Evolutionary conservation across 2,113 vertebrate genomes (phyloP), one percentile per base, ranked within the genome.

Genomic region (Phalacrocorax aristotelis): DNA sequence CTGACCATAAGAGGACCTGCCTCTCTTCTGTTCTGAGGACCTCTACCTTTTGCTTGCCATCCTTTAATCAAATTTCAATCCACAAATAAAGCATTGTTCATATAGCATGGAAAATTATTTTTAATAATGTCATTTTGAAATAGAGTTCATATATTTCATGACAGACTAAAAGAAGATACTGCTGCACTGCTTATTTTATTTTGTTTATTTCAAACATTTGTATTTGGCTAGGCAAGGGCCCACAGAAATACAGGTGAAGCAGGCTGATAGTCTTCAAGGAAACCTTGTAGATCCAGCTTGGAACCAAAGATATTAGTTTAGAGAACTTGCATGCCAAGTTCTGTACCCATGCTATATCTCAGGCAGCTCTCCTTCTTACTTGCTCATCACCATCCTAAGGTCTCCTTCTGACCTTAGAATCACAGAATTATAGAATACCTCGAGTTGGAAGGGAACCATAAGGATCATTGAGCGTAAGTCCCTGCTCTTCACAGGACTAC

Each of bases 171-270:
- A 74, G 25, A 61, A 77, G 27, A 77, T 32, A 38, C 32, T 72
- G 54, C 7, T 90, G 42, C 9, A 71, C 60, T 78, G n/a, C 48
- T 87, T 82, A 60, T 15, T 30, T 55, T 71, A 34, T 60, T 70
- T 82, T 94, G 93, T 62, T 22, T 74, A 52, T 78, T 80, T 90
- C 54, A 90, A 58, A 89, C 38, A 11, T 25, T 86, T 93, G 21
- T 77, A 30, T 92, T 72, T 87, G 71, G 16, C n/a, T 49, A 83
- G n/a, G 16, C 48, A 34, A 87, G 40, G 17, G 19, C 32, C 14
- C 15, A 52, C 23, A 89, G 48, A 83, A 79, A 69, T 34, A 40
- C 9, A 87, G 16, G n/a, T 61, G n/a, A 15, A 84, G 42, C 1
- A 36, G 23, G 7, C 27, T 58, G 27, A 42, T 19, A 71, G 19